Conservation (phyloP, 2,888 invertebrate species). For the Escarpia spicata region DNA sequence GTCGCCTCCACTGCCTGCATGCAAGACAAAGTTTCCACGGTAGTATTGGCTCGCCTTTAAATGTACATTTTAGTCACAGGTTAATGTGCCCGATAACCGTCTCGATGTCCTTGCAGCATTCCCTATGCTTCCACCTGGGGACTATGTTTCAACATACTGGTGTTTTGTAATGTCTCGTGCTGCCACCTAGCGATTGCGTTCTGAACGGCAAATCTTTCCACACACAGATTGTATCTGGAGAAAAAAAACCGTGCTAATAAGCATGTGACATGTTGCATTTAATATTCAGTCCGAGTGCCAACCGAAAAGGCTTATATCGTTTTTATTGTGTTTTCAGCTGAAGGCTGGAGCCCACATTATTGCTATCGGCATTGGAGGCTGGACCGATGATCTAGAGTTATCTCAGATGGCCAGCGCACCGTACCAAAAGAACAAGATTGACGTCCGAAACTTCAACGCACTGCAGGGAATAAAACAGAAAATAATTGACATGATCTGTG, state of each 20-base stretch:
- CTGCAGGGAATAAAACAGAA: conserved; percentile 44
- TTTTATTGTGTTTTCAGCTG: neutral
- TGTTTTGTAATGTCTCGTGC: neutral
- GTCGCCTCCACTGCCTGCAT: no score
- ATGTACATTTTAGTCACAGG: no score
- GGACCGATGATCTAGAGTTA: conserved; percentile 47
- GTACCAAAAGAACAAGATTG: conserved; percentile 46
- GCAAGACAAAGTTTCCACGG: no score
- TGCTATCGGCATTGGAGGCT: conserved; percentile 23
- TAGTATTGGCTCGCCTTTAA: no score
- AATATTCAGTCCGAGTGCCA: neutral
- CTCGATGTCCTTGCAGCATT: no score
- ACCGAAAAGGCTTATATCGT: neutral
- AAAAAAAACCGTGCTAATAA: neutral
- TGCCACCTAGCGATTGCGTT: neutral
- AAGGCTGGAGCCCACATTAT: neutral
- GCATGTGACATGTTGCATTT: neutral
- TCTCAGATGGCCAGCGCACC: conserved; percentile 54
- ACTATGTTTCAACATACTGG: neutral
- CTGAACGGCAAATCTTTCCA: neutral
- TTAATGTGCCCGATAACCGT: no score
- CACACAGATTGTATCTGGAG: no score
- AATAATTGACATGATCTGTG: conserved; percentile 29
- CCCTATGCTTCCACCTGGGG: neutral
- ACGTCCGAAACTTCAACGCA: conserved; percentile 47